A percentile compares a stretch with the other conserved stretches of the same genome.
phyloP scores from a whole-genome alignment of 2,888 invertebrate genomes.

The Hydriomena furcata region DNA sequence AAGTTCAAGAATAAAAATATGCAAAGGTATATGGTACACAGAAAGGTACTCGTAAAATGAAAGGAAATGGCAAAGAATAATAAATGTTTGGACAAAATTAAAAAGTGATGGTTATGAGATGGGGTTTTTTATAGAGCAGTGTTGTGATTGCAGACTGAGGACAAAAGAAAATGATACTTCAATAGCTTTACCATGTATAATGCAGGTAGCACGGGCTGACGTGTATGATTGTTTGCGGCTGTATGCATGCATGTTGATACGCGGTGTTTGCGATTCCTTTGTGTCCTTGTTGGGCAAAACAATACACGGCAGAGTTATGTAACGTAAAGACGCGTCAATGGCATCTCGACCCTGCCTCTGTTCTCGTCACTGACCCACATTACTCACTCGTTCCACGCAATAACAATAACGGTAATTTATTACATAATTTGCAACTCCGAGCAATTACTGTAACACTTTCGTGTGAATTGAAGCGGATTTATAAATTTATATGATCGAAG shows the following conservation, averaged over 20 bases:
- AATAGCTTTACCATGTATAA: slow-evolving; percentile 19
- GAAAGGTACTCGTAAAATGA: too few relatives aligned
- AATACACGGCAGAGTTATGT: slow-evolving; percentile 69
- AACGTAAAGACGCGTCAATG: slow-evolving; percentile 73
- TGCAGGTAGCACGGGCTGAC: slow-evolving; percentile 20
- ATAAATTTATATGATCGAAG: slow-evolving; percentile 15
- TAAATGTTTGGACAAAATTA: too few relatives aligned
- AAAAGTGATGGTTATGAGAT: background rate
- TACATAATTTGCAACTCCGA: slow-evolving; percentile 60
- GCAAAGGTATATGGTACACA: background rate
- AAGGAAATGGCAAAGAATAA: too few relatives aligned
- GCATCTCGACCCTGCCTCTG: slow-evolving; percentile 79
- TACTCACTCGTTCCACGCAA: slow-evolving; percentile 65
- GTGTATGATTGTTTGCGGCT: slow-evolving; percentile 18
- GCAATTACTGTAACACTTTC: slow-evolving; percentile 52
- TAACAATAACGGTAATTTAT: slow-evolving; percentile 71
- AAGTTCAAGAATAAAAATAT: background rate
- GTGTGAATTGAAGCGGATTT: slow-evolving; percentile 22
- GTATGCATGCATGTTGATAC: slow-evolving; percentile 20
- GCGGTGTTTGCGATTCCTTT: slow-evolving; percentile 44
- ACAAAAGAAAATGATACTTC: slow-evolving; percentile 18
- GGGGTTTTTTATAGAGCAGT: background rate
- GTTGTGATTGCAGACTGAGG: slow-evolving; percentile 1
- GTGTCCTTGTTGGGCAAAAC: slow-evolving; percentile 64
- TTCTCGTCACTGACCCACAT: slow-evolving; percentile 81